Percentiles rank a stretch among this genome's conserved stretches.
Conservation (phyloP, 2,113 vertebrate species). For the Carettochelys insculpta region DNA sequence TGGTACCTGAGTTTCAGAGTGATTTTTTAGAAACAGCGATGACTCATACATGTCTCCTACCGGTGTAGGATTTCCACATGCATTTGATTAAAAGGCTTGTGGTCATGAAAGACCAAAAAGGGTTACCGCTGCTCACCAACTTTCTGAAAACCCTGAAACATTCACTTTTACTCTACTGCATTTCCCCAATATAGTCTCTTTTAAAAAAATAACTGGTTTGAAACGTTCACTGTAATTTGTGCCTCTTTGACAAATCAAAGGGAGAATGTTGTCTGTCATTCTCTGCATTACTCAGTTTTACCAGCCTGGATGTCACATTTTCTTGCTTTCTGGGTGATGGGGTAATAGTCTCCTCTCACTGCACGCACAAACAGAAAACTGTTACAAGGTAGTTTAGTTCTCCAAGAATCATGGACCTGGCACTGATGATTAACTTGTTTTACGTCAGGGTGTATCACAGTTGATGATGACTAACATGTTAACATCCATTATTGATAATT, state of each 20-base stretch:
- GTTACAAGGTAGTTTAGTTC: conserved; percentile 61
- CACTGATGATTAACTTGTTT: conserved; percentile 67
- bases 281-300: conserved; percentile 55
- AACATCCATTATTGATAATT: conserved; percentile 59
- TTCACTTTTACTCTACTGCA: conserved; percentile 4
- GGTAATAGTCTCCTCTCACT: conserved; percentile 62
- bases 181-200: neutral
- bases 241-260: conserved; percentile 56
- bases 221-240: conserved; percentile 38
- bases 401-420: conserved; percentile 62
- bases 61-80: conserved; percentile 25
- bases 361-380: conserved; percentile 57
- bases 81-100: neutral
- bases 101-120: accelerated
- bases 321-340: conserved; percentile 48
- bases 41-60: neutral
- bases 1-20: conserved; percentile 25
- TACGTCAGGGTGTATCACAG: conserved; percentile 69
- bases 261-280: conserved; percentile 11
- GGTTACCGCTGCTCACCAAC: neutral
- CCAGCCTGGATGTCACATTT: conserved; percentile 20
- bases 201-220: neutral
- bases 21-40: conserved; percentile 32
- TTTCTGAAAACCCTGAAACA: conserved; percentile 4
- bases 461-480: conserved; percentile 54